Base-by-base conservation (phyloP, 2,113 vertebrate genomes). In the Strigops habroptila region DNA sequence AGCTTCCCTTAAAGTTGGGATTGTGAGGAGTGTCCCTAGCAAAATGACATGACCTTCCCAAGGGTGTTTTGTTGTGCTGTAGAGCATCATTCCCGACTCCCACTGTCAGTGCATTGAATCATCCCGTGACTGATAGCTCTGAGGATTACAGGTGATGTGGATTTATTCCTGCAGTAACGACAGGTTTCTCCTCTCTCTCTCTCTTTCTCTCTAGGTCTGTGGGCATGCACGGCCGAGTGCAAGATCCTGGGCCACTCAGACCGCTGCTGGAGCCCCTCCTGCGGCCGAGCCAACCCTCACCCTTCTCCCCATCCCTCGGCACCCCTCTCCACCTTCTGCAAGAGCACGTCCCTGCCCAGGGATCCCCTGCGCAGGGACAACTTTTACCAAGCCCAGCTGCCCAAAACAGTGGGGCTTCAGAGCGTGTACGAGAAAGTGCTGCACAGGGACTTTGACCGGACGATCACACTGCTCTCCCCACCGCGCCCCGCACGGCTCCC, bases 221-320 rank as follows among this genome's bases (percentile, higher is more conserved):
- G 99, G 99, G 99, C 99, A 2, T 99, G 99, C 86, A 99, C 99
- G 0, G 99, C 98, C 0, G 99, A 99, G 95, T 99, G 99, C 97
- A 99, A 99, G 97, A 98, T 99, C 92, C 96, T 99, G 90, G 99
- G 99, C 48, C 99, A 99, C 95, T 99, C 99, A 0, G 99, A 99
- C 95, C 98, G 99, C 82, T 99, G 99, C 97, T 99, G 99, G 99
- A 99, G 99, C 93, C 99, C 99, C 2, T 99, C 99, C 15, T 99
- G 98, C 3, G 97, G 97, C 12, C 98, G 98, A 65, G 98, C 98
- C 94, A 99, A 97, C 12, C 97, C 97, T 14, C 98, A 98, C 16
- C 62, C 98, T 16, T 96, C 98, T 22, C 96, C 97, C 17, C 98
- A 98, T 35, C 98, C 98, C 12, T 96, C 98, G 1, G 98, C 98